These are phyloP conservation scores for Tetraodon nigroviridis DNA, from an alignment of 2,113 vertebrate genomes.

Conservation along the genomic window DNA sequence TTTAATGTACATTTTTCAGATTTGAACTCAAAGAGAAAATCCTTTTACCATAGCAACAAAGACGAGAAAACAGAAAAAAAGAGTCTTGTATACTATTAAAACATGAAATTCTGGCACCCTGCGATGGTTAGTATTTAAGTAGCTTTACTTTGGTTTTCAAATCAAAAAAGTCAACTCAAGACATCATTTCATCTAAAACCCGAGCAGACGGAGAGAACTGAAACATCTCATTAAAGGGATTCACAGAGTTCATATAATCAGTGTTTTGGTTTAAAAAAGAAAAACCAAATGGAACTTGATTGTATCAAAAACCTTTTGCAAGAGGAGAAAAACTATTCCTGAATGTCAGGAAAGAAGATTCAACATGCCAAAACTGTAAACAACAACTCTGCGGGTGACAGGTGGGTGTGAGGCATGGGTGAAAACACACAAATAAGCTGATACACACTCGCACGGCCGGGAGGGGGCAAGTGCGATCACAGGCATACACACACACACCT, in stretches of 20 bases:
- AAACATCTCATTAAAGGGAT: too few relatives aligned
- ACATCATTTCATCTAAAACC: too few relatives aligned
- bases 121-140: too few relatives aligned
- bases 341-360: slow-evolving; percentile 19
- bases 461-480: slow-evolving; percentile 6
- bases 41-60: not conserved
- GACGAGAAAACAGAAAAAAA: slow-evolving; percentile 1
- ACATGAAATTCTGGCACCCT: too few relatives aligned
- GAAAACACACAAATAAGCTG: slow-evolving; percentile 30
- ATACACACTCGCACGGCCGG: slow-evolving; percentile 1
- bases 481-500: slow-evolving; percentile 14
- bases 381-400: slow-evolving; percentile 48
- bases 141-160: too few relatives aligned
- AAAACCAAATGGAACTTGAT: too few relatives aligned
- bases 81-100: not conserved
- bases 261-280: too few relatives aligned
- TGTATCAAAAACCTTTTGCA: too few relatives aligned
- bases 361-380: slow-evolving; percentile 58
- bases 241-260: too few relatives aligned
- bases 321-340: not conserved
- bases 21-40: not conserved
- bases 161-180: too few relatives aligned
- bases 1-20: too few relatives aligned
- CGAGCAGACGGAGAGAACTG: too few relatives aligned
- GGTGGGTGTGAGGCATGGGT: slow-evolving; percentile 37